These are phyloP conservation scores for Anarsia innoxiella DNA, from an alignment of 2,888 invertebrate genomes.

Conservation along the genomic window DNA sequence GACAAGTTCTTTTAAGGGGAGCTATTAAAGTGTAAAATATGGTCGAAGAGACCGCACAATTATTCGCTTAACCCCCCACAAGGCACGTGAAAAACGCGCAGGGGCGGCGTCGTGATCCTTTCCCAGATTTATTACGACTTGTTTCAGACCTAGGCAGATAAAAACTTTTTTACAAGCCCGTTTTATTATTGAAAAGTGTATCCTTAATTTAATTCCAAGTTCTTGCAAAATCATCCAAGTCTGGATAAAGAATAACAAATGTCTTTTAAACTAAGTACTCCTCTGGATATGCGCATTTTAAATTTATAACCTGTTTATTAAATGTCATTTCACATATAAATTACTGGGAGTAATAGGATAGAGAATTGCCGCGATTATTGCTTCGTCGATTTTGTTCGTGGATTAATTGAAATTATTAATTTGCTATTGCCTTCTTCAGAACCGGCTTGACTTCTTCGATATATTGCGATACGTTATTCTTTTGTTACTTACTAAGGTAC, in stretches of 20 bases:
- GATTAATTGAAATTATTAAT: constrained; percentile 8
- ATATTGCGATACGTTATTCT: too few relatives aligned
- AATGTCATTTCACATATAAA: constrained; percentile 57
- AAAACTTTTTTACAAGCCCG: too few relatives aligned
- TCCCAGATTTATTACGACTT: background rate
- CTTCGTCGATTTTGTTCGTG: constrained; percentile 6
- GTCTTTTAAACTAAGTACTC: background rate
- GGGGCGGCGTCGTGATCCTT: background rate
- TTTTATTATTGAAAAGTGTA: too few relatives aligned
- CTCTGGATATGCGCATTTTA: constrained; percentile 27
- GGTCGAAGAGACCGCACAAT: constrained; percentile 32
- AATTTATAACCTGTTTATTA: constrained; percentile 55
- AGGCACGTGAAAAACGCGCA: constrained; percentile 23
- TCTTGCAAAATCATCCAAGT: too few relatives aligned
- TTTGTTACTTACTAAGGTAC: too few relatives aligned
- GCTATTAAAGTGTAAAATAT: constrained; percentile 58
- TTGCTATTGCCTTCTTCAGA: constrained; percentile 3
- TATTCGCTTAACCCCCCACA: constrained; percentile 56
- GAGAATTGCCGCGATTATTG: constrained; percentile 35
- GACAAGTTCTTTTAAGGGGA: constrained; percentile 58
- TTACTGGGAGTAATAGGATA: constrained; percentile 42
- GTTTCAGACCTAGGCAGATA: too few relatives aligned
- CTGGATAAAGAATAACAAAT: too few relatives aligned
- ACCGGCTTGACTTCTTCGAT: too few relatives aligned
- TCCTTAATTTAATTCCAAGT: too few relatives aligned